phyloP scores from a whole-genome alignment of 2,797 vertebrate genomes.

The Dicrostonyx torquatus region DNA sequence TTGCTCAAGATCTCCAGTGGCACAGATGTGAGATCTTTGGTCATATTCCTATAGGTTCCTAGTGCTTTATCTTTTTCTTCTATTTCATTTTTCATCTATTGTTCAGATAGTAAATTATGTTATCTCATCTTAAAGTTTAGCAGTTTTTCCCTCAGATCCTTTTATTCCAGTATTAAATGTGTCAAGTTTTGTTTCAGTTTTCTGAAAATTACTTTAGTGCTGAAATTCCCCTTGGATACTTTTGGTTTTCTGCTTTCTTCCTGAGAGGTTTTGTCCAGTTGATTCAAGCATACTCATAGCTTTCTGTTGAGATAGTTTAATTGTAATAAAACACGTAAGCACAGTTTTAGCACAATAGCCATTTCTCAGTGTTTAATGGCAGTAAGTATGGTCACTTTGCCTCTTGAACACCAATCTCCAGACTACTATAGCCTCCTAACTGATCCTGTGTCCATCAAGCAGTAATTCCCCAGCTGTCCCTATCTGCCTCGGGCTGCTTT shows the following conservation, averaged over 20 bases:
- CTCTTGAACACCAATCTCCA: not conserved
- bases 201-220: not conserved
- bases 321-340: not conserved
- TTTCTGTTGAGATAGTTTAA: not conserved
- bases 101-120: not conserved
- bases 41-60: not conserved
- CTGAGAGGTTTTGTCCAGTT: not conserved
- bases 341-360: not conserved
- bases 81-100: not conserved
- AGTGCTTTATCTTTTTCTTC: not conserved
- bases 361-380: not conserved
- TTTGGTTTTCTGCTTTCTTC: not conserved
- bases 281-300: not conserved
- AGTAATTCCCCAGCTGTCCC: not conserved
- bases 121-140: not conserved
- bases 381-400: not conserved
- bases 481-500: not conserved
- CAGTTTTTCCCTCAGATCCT: not conserved
- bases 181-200: not conserved
- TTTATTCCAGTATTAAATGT: not conserved
- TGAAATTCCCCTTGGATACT: not conserved
- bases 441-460: not conserved
- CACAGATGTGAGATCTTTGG: not conserved
- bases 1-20: not conserved
- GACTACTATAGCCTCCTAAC: not conserved